Percentiles rank a stretch among this genome's conserved stretches.
These are phyloP conservation scores for Ceratina australensis DNA, from an alignment of 1,140 invertebrate species.

Conservation along the genomic window DNA sequence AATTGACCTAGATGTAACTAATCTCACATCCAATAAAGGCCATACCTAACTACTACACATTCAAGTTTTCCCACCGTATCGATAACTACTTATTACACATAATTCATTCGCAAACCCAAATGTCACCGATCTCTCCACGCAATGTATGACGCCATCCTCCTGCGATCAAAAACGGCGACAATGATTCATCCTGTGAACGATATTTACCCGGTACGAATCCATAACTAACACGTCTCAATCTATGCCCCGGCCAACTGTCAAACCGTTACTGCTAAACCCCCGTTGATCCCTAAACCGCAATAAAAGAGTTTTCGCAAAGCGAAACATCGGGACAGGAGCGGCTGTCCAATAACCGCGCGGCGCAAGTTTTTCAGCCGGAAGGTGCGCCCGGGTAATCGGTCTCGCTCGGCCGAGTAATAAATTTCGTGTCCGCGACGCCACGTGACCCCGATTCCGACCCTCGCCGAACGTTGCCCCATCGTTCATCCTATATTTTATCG, in stretches of 20 bases:
- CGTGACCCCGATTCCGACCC: slow-evolving; percentile 56
- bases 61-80: too few relatives aligned
- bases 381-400: slow-evolving; percentile 62
- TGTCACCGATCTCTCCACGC: too few relatives aligned
- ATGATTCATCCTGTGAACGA: not conserved
- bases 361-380: slow-evolving; percentile 48
- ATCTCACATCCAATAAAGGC: too few relatives aligned
- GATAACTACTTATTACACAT: too few relatives aligned
- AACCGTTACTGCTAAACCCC: not conserved
- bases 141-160: not conserved
- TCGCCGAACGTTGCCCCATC: slow-evolving; percentile 44
- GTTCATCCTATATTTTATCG: slow-evolving; percentile 66
- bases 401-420: slow-evolving; percentile 62
- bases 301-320: slow-evolving; percentile 34
- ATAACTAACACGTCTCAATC: slow-evolving; percentile 21
- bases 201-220: slow-evolving; percentile 11
- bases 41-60: too few relatives aligned
- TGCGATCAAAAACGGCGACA: not conserved
- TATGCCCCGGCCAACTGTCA: not conserved
- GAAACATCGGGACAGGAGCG: slow-evolving; percentile 34
- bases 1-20: too few relatives aligned
- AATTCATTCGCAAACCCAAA: too few relatives aligned
- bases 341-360: slow-evolving; percentile 44
- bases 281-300: slow-evolving; percentile 7
- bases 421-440: slow-evolving; percentile 62